These are phyloP conservation scores for Agrypnus murinus DNA, from an alignment of 2,888 invertebrate species.

Conservation along the genomic window DNA sequence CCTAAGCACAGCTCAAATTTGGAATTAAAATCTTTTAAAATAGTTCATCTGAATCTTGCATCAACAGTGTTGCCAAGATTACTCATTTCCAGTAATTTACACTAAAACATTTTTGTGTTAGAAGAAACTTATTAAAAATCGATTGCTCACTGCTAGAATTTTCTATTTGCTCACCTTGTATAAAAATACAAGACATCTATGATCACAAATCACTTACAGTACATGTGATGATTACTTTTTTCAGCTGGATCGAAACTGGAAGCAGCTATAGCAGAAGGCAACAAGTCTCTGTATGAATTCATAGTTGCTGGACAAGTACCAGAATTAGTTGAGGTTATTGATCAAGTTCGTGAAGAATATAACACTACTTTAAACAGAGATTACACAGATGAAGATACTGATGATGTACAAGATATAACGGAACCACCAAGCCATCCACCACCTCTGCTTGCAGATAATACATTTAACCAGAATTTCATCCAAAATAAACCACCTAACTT, in stretches of 20 bases:
- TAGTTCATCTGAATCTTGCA: no score
- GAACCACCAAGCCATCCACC: constrained; percentile 25
- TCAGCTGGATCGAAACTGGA: constrained; percentile 84
- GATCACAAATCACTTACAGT: no score
- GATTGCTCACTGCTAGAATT: no score
- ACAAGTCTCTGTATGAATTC: constrained; percentile 83
- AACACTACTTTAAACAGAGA: constrained; percentile 70
- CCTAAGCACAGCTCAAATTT: no score
- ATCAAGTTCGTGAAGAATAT: constrained; percentile 77
- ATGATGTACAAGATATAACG: constrained; percentile 16
- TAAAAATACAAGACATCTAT: no score
- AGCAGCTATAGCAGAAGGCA: constrained; percentile 84
- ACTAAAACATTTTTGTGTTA: no score
- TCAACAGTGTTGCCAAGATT: no score
- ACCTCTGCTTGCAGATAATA: constrained; percentile 20
- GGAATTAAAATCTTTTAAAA: no score
- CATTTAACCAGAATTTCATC: constrained; percentile 28
- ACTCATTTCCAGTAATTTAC: no score
- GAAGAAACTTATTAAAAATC: no score
- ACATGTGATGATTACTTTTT: no score
- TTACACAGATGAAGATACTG: constrained; percentile 70
- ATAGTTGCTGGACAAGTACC: constrained; percentile 88
- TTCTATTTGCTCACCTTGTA: no score
- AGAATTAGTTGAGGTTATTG: constrained; percentile 85
- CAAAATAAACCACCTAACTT: constrained; percentile 5